Base-by-base conservation (phyloP, 2,888 invertebrate genomes). In the Strigamia maritima region DNA sequence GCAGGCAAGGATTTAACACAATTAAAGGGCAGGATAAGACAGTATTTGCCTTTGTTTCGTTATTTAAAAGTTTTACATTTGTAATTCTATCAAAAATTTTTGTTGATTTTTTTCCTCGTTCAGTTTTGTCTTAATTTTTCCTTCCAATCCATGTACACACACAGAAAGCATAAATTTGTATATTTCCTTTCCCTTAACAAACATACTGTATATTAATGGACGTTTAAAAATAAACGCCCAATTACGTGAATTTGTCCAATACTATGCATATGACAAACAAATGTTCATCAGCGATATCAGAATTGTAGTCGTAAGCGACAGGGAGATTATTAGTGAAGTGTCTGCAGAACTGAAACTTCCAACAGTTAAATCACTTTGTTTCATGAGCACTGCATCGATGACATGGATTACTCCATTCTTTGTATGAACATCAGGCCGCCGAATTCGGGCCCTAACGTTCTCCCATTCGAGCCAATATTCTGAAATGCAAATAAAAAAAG, bases 321-420 rank as follows among this genome's bases (percentile, higher is more conserved):
- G 70, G 12, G 70, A 28, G n/a, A 70, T 70, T 35, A 35, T 35
- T 70, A 70, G n/a, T 70, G 70, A 70, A 12, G 70, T 70, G n/a
- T 70, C 70, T 70, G 70, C 70, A 12, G 70, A 70, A 28, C 70
- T 70, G 28, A 70, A 70, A 70, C 70, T 28, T 26, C 70, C 70
- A 70, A 70, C 70, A 26, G 90, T 90, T 81, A 96, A 91, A 86
- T 97, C 96, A 83, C 91, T 92, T 84, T 93, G 93, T 84, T 91
- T 90, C 80, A 95, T 88, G 84, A 97, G 91, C 6, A 96, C 95
- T 82, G 90, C 90, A 85, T 96, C 95, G 84, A 97, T 95, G 81
- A 96, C 94, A 86, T 97, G 97, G 83, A 97, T 96, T 83, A 95
- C 93, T 78, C 97, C 97, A 85, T 97, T 97, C 86, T 94, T 96